These are phyloP conservation scores for Drosophila neonasuta DNA, from an alignment of 2,888 invertebrate genomes.

Conservation along the genomic window DNA sequence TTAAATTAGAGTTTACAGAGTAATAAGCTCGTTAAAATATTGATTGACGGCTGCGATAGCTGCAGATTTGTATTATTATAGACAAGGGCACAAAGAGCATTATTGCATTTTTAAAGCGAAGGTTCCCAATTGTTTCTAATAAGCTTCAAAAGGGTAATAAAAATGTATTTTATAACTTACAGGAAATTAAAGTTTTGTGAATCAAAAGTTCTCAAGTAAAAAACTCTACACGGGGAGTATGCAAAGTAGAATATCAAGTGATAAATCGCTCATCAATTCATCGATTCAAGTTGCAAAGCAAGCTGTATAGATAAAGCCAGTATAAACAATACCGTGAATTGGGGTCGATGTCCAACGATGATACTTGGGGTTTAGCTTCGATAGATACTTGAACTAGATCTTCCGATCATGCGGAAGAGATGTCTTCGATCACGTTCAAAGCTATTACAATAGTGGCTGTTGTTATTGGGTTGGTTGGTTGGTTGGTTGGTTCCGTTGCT, in stretches of 20 bases:
- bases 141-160: too few relatives aligned
- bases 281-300: slow-evolving; percentile 35
- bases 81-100: slow-evolving; percentile 1
- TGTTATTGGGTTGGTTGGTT: slow-evolving; percentile 25
- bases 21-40: neutral
- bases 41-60: slow-evolving; percentile 2
- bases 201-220: too few relatives aligned
- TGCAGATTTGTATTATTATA: neutral
- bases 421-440: slow-evolving; percentile 32
- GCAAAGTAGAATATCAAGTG: slow-evolving; percentile 41
- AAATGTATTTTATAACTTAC: neutral
- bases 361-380: slow-evolving; percentile 40
- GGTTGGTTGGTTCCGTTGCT: slow-evolving; percentile 60
- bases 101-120: neutral
- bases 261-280: neutral
- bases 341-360: slow-evolving; percentile 28
- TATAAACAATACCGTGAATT: neutral
- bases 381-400: slow-evolving; percentile 60
- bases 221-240: neutral
- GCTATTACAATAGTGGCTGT: slow-evolving; percentile 33
- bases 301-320: slow-evolving; percentile 12
- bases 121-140: neutral
- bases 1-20: neutral
- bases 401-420: slow-evolving; percentile 57
- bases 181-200: neutral